Evolutionary conservation across 2,113 vertebrate species (phyloP), one percentile per base, ranked within the genome.

Genomic region (Neoarius graeffei): DNA sequence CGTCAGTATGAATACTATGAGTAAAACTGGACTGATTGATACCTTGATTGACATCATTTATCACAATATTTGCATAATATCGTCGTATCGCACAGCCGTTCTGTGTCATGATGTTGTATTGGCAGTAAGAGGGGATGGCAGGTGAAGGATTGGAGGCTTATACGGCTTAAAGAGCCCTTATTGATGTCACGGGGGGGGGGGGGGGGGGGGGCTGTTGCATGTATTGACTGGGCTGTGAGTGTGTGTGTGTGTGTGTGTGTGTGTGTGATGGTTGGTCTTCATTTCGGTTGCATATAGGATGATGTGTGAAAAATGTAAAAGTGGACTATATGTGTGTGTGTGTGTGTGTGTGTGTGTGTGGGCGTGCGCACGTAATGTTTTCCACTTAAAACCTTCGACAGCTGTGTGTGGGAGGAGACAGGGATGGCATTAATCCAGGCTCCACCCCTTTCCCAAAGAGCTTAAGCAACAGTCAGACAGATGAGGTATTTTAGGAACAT

Each of bases 401-500:
- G 87, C 89, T 87, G 85, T 74, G 81, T 81, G 88, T 84, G 74
- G 84, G 64, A 71, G 79, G 89, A 85, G 85, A 83, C 84, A 64
- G 27, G 85, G 83, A 85, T 84, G 83, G 89, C 7, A 87, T 74
- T 83, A 87, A 20, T 60, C 67, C 86, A 85, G 84, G 85, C 86
- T 59, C 85, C 87, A 10, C 89, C 87, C 84, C 85, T 82, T 89
- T 88, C 87, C 88, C 87, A 81, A 86, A 84, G 60, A 89, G 87
- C 87, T 86, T 84, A 89, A 87, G 79, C 85, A 84, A 85, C 83
- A 88, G 71, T 85, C 88, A 89, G 90, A 81, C 89, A 87, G 69
- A 71, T 87, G 64, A 86, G 83, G 82, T 91, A 91, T 91, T 91
- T 91, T 91, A 79, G 89, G 90, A 91, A 91, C 88, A 89, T n/a